phyloP scores from a whole-genome alignment of 2,888 invertebrate species.

The Rhyacophila evoluta region DNA sequence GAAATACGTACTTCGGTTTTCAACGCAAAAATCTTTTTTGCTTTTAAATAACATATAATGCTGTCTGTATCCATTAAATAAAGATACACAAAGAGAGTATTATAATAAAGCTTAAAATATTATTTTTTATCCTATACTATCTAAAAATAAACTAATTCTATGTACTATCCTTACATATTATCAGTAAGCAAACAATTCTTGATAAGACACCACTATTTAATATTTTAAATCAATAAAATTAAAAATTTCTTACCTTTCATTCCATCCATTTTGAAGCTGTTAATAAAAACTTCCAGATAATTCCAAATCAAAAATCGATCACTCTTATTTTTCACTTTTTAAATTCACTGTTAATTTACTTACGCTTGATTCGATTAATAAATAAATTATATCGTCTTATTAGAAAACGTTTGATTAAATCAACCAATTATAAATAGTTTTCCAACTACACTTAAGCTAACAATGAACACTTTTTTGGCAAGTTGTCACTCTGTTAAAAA shows the following conservation, averaged over 20 bases:
- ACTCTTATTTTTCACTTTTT: not conserved
- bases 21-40: too few relatives aligned
- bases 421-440: constrained; percentile 16
- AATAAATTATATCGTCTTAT: too few relatives aligned
- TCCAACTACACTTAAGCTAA: constrained; percentile 1
- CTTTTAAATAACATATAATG: too few relatives aligned
- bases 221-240: not conserved
- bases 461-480: constrained; percentile 30
- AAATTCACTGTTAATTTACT: not conserved
- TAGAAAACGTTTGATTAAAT: too few relatives aligned
- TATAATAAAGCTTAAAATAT: too few relatives aligned
- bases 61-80: too few relatives aligned
- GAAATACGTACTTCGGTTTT: not conserved
- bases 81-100: too few relatives aligned
- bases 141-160: too few relatives aligned
- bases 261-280: constrained; percentile 38
- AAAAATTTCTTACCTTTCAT: constrained; percentile 42
- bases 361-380: not conserved
- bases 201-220: too few relatives aligned
- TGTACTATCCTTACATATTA: too few relatives aligned
- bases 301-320: not conserved
- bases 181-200: too few relatives aligned
- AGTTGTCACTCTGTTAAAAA: not conserved
- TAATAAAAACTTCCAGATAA: not conserved
- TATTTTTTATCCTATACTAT: too few relatives aligned